Conservation (phyloP, 2,113 vertebrate species). For the Thalassoma bifasciatum region DNA sequence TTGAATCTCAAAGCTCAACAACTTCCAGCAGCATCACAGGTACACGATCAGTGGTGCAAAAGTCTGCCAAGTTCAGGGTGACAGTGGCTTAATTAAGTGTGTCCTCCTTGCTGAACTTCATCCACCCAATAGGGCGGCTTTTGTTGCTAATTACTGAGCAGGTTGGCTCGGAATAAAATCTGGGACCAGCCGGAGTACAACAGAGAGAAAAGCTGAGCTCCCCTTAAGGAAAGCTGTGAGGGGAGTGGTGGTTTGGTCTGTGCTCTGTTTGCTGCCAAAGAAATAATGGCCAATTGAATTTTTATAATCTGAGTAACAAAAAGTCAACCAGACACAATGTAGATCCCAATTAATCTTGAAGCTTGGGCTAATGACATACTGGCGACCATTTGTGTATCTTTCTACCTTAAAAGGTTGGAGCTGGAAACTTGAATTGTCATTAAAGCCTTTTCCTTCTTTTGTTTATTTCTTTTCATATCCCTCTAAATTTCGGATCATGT, state of each 20-base stretch:
- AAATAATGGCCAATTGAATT: constrained; percentile 31
- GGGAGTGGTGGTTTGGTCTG: not conserved
- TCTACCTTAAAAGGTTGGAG: not conserved
- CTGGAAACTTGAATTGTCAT: not conserved
- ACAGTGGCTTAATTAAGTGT: constrained; percentile 37
- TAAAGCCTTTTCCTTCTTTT: not conserved
- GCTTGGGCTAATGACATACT: not conserved
- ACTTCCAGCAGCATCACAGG: not conserved
- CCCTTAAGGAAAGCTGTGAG: not conserved
- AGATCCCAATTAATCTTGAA: constrained; percentile 33
- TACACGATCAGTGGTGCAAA: constrained; percentile 18
- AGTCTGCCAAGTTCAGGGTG: constrained; percentile 20
- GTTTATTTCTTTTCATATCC: not conserved
- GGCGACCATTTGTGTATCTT: constrained; percentile 1
- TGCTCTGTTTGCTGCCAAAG: not conserved
- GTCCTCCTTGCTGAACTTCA: constrained; percentile 18
- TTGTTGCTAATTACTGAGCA: constrained; percentile 12
- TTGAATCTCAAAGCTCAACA: constrained; percentile 19
- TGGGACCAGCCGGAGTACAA: not conserved
- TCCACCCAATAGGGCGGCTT: constrained; percentile 7
- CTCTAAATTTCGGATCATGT: not conserved
- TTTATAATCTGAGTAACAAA: constrained; percentile 12
- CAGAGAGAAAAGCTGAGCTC: not conserved
- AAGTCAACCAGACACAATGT: constrained; percentile 28
- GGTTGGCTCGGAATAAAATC: not conserved